phyloP scores from a whole-genome alignment of 1,140 invertebrate species.

The Scaptomyza pallida region DNA sequence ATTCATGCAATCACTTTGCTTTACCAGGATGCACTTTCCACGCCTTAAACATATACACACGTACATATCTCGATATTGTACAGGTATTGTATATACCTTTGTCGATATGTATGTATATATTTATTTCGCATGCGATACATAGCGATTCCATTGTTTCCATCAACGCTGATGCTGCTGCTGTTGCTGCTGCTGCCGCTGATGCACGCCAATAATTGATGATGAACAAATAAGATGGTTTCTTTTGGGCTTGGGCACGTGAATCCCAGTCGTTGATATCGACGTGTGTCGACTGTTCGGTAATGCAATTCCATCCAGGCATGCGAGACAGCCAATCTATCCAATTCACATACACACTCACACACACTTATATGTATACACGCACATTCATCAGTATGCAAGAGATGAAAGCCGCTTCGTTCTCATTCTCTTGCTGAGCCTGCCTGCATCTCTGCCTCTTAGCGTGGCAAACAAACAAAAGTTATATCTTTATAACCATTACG shows the following conservation, averaged over 20 bases:
- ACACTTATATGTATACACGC: constrained; percentile 33
- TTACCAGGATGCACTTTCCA: constrained; percentile 23
- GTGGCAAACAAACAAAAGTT: constrained; percentile 67
- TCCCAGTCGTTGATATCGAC: constrained; percentile 41
- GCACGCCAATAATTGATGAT: constrained; percentile 80
- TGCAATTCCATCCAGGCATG: constrained; percentile 79
- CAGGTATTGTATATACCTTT: constrained; percentile 11
- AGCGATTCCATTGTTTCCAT: constrained; percentile 74
- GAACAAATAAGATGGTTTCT: constrained; percentile 82
- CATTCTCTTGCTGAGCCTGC: constrained; percentile 20
- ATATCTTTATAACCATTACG: constrained; percentile 66
- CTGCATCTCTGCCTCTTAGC: constrained; percentile 30
- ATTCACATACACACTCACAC: constrained; percentile 43
- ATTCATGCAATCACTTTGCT: constrained; percentile 45
- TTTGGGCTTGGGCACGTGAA: constrained; percentile 55
- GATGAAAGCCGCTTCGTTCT: constrained; percentile 62
- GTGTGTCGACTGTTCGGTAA: constrained; percentile 61
- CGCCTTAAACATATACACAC: constrained; percentile 24
- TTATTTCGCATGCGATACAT: constrained; percentile 63
- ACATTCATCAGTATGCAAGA: constrained; percentile 75
- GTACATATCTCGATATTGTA: neutral
- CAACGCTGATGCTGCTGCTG: constrained; percentile 59
- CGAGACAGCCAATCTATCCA: constrained; percentile 78
- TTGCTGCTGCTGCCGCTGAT: constrained; percentile 63
- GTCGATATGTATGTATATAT: constrained; percentile 14